Percentiles rank a stretch among this genome's conserved stretches.
phyloP scores from a whole-genome alignment of 2,888 invertebrate genomes.

The Chromoteleia sp. region DNA sequence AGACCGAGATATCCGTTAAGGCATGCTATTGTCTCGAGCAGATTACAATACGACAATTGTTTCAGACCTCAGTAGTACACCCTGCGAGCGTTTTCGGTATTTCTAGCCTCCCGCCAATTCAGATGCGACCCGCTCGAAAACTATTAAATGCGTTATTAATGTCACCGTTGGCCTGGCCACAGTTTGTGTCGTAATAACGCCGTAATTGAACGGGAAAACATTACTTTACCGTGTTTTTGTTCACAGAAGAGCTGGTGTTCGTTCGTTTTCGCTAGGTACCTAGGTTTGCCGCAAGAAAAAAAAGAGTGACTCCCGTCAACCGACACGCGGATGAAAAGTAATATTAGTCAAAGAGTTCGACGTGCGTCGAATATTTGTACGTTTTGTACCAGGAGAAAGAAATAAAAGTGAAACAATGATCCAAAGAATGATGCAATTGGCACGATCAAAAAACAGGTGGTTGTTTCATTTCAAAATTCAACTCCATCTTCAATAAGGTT shows the following conservation, averaged over 20 bases:
- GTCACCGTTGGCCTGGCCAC: constrained; percentile 70
- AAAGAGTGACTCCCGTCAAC: too few species aligned
- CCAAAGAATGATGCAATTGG: too few species aligned
- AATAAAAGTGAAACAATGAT: too few species aligned
- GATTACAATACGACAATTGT: constrained; percentile 83
- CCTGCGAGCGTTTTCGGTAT: constrained; percentile 73
- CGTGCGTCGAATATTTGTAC: too few species aligned
- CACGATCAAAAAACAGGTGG: too few species aligned
- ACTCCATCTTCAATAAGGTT: constrained; percentile 13
- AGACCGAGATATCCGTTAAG: constrained; percentile 79
- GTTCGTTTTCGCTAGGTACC: too few species aligned
- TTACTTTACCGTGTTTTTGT: constrained; percentile 70
- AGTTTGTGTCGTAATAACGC: constrained; percentile 72
- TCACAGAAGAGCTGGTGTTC: too few species aligned
- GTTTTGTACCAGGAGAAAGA: too few species aligned
- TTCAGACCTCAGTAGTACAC: constrained; percentile 78
- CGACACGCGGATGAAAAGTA: too few species aligned
- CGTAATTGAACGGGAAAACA: constrained; percentile 76
- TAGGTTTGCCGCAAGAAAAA: too few species aligned
- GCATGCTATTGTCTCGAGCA: constrained; percentile 79
- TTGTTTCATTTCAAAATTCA: constrained; percentile 32
- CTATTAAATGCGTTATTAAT: constrained; percentile 81
- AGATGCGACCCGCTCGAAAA: constrained; percentile 73
- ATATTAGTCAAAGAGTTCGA: too few species aligned
- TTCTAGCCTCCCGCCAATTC: constrained; percentile 73